Base-by-base conservation (phyloP, 2,113 vertebrate species). In the Callochromis pleurospilus region DNA sequence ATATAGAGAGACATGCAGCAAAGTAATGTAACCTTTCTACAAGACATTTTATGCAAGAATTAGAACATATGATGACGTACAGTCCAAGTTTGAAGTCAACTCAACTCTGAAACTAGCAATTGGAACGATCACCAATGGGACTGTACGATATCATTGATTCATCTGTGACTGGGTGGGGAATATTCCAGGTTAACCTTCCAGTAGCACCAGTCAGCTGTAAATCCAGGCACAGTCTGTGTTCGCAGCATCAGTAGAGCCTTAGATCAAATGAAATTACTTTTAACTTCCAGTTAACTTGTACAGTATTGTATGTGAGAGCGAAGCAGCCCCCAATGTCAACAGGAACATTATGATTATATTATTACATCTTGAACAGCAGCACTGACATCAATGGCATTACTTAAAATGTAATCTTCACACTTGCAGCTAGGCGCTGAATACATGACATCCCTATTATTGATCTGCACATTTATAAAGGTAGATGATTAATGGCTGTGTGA, bases 391-490 rank as follows among this genome's bases (percentile, higher is more conserved):
- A 3, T 47, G 21, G 24, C 40, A 26, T 45, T 56, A 47, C 26
- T 38, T 49, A 14, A 42, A 21, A 54, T 73, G 10, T 58, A 58
- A 80, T 60, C n/a, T 47, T 84, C 73, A 45, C 51, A 29, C 40
- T 81, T 38, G 81, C 58, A 47, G 13, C 62, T 55, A 12, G 79
- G 51, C 3, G 7, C 31, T 68, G 40, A 83, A 86, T 42, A 82
- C 49, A 45, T 19, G 80, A 80, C 86, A 55, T 88, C 84, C 49
- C 17, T 51, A 3, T 40, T 53, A 90, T 92, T 36, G 89, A 90
- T 90, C 80, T 2, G 13, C 9, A 7, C 45, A 12, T 81, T 60
- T 86, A 49, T 77, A 21, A 47, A 65, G 82, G 31, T 73, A 11
- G 55, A 24, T 82, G 86, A 93, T 88, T 88, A 87, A 91, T 87